Evolutionary conservation across 1,140 invertebrate genomes (phyloP).

Genomic region (Anagrus nilaparvatae): DNA sequence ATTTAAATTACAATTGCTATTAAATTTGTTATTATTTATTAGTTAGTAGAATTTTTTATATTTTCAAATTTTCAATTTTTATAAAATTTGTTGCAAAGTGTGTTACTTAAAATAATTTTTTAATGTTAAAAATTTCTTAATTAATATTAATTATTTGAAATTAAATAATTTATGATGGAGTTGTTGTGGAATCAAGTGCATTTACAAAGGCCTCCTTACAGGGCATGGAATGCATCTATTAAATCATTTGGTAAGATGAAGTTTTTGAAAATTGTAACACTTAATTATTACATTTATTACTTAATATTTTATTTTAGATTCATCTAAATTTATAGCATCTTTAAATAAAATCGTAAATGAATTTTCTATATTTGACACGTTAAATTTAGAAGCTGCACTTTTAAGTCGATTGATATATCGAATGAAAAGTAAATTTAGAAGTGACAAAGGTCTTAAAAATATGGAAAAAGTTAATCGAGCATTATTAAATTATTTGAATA

Average conservation of each 20-base stretch:
- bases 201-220: conserved; percentile 27
- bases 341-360: conserved; percentile 31
- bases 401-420: conserved; percentile 48
- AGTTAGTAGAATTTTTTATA: too few relatives aligned
- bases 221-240: conserved; percentile 19
- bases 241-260: conserved; percentile 23
- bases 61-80: too few relatives aligned
- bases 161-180: conserved; percentile 27
- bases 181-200: conserved; percentile 29
- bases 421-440: conserved; percentile 50
- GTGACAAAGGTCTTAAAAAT: conserved; percentile 47
- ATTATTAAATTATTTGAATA: conserved; percentile 42
- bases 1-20: too few relatives aligned
- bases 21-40: too few relatives aligned
- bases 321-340: conserved; percentile 14
- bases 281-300: conserved; percentile 8
- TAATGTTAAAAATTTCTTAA: neutral
- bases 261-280: conserved; percentile 1
- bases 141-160: too few relatives aligned
- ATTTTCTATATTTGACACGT: conserved; percentile 38
- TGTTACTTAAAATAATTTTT: too few relatives aligned
- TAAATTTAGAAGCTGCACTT: conserved; percentile 46
- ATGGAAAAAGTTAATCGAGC: conserved; percentile 47
- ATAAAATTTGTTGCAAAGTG: too few relatives aligned
- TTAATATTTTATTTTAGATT: conserved; percentile 21